Percentiles rank a stretch among this genome's conserved stretches.
Evolutionary conservation across 2,888 invertebrate genomes (phyloP).

Genomic region (Diloba caeruleocephala): DNA sequence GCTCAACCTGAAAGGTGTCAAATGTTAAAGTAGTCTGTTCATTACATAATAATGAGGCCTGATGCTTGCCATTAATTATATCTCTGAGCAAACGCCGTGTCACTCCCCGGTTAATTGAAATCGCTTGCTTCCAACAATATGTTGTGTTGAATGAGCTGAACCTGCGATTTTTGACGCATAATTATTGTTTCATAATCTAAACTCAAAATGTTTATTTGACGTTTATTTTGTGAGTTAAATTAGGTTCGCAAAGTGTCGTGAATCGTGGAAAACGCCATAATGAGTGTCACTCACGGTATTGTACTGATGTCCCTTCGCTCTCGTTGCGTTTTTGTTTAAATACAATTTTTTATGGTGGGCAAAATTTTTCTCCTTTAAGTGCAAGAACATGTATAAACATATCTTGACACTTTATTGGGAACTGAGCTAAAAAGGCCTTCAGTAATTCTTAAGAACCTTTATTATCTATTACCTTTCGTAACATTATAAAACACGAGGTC

Average conservation of each 20-base stretch:
- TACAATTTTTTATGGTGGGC: too few species aligned
- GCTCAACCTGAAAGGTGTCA: slow-evolving; percentile 47
- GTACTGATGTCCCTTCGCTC: neutral
- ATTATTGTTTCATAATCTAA: slow-evolving; percentile 23
- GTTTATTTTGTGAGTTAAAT: slow-evolving; percentile 19
- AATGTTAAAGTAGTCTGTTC: slow-evolving; percentile 46
- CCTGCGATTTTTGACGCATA: slow-evolving; percentile 45
- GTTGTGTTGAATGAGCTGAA: slow-evolving; percentile 39
- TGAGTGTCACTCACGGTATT: neutral
- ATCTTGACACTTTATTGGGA: neutral
- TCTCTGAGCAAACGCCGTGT: slow-evolving; percentile 71
- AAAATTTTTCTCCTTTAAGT: too few species aligned
- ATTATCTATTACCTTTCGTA: too few species aligned
- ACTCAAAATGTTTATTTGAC: slow-evolving; percentile 27
- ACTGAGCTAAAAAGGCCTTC: neutral
- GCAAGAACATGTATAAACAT: too few species aligned
- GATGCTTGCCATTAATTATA: slow-evolving; percentile 70
- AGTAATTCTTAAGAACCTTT: too few species aligned
- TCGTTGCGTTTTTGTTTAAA: neutral
- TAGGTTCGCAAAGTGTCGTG: neutral
- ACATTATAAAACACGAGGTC: too few species aligned
- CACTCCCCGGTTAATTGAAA: slow-evolving; percentile 75
- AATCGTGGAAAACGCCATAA: neutral
- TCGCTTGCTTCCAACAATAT: slow-evolving; percentile 59
- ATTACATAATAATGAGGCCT: slow-evolving; percentile 58